phyloP scores from a whole-genome alignment of 2,113 vertebrate species.

The Entelurus aequoreus region DNA sequence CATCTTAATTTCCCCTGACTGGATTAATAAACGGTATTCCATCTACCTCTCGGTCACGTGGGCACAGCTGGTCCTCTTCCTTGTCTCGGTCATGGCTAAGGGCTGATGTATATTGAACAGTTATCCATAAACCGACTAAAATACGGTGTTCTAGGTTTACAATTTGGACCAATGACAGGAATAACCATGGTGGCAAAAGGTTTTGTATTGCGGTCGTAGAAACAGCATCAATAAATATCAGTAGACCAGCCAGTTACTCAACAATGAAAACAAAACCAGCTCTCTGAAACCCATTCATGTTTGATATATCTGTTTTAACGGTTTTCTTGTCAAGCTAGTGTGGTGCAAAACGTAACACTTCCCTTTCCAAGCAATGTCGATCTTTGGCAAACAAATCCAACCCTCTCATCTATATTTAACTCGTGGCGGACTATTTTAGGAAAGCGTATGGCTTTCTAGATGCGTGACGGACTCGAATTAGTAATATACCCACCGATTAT shows the following conservation, averaged over 20 bases:
- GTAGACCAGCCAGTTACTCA: background rate
- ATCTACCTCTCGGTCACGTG: too few relatives aligned
- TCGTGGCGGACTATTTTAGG: slow-evolving; percentile 61
- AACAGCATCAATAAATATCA: background rate
- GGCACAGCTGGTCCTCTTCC: too few relatives aligned
- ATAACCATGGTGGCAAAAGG: background rate
- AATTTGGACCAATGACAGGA: background rate
- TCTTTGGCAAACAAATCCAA: slow-evolving; percentile 46
- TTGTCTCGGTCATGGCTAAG: too few relatives aligned
- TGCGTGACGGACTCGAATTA: slow-evolving; percentile 31
- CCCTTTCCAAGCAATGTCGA: slow-evolving; percentile 18
- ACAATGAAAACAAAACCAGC: background rate
- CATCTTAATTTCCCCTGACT: background rate
- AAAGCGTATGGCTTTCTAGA: slow-evolving; percentile 43
- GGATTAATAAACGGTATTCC: too few relatives aligned
- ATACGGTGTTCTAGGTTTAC: background rate
- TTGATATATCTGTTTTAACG: background rate
- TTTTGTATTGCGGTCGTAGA: too few relatives aligned
- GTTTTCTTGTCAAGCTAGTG: background rate
- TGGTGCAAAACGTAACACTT: background rate
- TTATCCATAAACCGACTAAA: background rate
- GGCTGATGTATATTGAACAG: too few relatives aligned
- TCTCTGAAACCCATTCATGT: background rate
- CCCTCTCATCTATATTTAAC: slow-evolving; percentile 67
- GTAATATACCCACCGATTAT: slow-evolving; percentile 32